Percentiles rank a stretch among this genome's conserved stretches.
Conservation (phyloP, 2,888 invertebrate species). For the Erebia ligea region DNA sequence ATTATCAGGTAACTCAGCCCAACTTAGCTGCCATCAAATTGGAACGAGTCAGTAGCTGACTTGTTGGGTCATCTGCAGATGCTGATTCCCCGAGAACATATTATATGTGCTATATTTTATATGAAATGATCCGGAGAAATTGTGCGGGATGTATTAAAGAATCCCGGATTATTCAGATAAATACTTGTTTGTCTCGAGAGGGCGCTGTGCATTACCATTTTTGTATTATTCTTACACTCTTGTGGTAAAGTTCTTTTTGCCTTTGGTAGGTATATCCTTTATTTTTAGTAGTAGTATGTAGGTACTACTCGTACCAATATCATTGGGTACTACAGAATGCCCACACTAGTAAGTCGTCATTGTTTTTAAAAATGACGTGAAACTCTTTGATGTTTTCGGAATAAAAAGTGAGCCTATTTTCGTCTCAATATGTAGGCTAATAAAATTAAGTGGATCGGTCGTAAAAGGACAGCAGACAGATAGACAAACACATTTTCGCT, state of each 20-base stretch:
- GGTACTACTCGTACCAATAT: too few species aligned
- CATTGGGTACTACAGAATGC: too few species aligned
- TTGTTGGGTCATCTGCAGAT: not conserved
- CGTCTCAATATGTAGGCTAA: too few species aligned
- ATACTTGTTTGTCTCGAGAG: slow-evolving; percentile 17
- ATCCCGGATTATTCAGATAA: slow-evolving; percentile 16
- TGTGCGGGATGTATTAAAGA: slow-evolving; percentile 28
- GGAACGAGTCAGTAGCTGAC: not conserved
- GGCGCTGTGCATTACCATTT: not conserved
- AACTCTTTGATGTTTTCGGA: too few species aligned
- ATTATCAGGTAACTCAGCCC: too few species aligned
- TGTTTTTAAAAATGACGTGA: too few species aligned
- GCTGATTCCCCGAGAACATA: slow-evolving; percentile 28
- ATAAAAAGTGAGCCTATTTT: too few species aligned
- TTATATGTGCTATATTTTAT: slow-evolving; percentile 37
- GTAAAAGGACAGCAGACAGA: too few species aligned
- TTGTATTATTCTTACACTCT: not conserved
- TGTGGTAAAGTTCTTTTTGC: not conserved
- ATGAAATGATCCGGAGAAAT: slow-evolving; percentile 32
- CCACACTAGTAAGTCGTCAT: too few species aligned
- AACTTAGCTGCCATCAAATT: not conserved
- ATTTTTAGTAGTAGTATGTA: not conserved
- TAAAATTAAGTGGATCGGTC: too few species aligned
- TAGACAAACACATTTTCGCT: too few species aligned
- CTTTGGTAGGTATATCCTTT: not conserved